These are phyloP conservation scores for Leptopilina boulardi DNA, from an alignment of 1,140 invertebrate genomes.

Conservation along the genomic window DNA sequence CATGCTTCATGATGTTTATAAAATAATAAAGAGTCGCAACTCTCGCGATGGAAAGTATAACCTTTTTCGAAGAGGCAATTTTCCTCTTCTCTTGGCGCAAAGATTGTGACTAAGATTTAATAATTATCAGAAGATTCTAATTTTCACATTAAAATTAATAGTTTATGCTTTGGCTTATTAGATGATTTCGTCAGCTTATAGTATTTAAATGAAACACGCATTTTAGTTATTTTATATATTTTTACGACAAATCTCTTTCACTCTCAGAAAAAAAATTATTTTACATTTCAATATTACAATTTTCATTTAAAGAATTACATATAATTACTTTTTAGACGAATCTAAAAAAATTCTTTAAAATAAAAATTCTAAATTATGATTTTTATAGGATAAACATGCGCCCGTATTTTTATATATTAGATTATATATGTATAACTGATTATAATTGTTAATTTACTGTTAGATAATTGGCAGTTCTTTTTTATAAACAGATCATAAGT, in stretches of 20 bases:
- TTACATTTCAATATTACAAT: too few relatives aligned
- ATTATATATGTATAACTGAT: too few relatives aligned
- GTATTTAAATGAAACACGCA: too few relatives aligned
- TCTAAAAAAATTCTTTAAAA: too few relatives aligned
- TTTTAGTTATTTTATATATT: neutral
- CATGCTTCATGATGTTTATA: slow-evolving; percentile 14
- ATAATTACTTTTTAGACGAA: too few relatives aligned
- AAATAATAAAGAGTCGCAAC: slow-evolving; percentile 10
- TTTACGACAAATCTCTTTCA: neutral
- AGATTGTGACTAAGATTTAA: neutral
- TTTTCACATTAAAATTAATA: neutral
- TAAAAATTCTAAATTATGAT: too few relatives aligned
- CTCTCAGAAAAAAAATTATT: too few relatives aligned
- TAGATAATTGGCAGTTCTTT: too few relatives aligned
- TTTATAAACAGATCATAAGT: neutral
- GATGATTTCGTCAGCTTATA: neutral
- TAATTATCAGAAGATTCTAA: neutral
- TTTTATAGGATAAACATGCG: too few relatives aligned
- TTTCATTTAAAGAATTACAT: too few relatives aligned
- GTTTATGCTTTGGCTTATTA: neutral
- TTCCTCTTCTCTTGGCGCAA: neutral
- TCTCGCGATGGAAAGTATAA: neutral
- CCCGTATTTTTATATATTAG: too few relatives aligned
- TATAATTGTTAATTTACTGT: too few relatives aligned
- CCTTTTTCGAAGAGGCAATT: neutral